phyloP scores from a whole-genome alignment of 1,140 invertebrate genomes.

The Drosophila funebris region DNA sequence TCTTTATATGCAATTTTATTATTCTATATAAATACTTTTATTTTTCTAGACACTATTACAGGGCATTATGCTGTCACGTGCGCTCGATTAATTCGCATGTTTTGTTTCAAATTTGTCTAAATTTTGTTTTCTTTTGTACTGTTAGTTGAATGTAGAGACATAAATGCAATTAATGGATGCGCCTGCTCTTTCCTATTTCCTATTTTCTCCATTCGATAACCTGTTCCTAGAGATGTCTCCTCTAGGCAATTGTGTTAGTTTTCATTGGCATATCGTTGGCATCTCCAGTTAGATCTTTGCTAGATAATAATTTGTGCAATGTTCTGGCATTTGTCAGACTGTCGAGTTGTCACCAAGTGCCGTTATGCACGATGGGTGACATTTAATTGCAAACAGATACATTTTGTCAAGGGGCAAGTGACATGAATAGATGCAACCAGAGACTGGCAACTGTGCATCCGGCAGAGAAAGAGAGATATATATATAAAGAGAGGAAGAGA shows the following conservation, averaged over 20 bases:
- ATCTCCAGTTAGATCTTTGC: conserved; percentile 22
- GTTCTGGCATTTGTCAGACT: conserved; percentile 46
- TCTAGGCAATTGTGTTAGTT: conserved; percentile 1
- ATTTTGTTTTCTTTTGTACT: too few species aligned
- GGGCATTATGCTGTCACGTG: too few species aligned
- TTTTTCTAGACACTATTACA: too few species aligned
- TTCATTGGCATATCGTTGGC: not conserved
- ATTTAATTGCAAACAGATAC: conserved; percentile 79
- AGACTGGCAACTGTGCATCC: conserved; percentile 28
- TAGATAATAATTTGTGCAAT: conserved; percentile 41
- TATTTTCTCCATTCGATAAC: not conserved
- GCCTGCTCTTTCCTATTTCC: too few species aligned
- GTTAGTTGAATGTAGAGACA: too few species aligned
- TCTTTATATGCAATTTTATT: too few species aligned
- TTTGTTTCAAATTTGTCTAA: not conserved
- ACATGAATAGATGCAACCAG: conserved; percentile 50
- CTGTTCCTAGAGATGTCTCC: not conserved
- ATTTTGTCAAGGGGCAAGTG: conserved; percentile 67
- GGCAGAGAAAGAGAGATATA: conserved; percentile 14
- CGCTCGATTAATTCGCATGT: too few species aligned
- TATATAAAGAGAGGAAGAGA: conserved; percentile 1
- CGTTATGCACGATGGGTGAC: conserved; percentile 52
- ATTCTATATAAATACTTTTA: too few species aligned
- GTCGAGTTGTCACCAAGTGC: conserved; percentile 50
- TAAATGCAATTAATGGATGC: too few species aligned